phyloP scores from a whole-genome alignment of 2,113 vertebrate genomes.

The Castor canadensis region DNA sequence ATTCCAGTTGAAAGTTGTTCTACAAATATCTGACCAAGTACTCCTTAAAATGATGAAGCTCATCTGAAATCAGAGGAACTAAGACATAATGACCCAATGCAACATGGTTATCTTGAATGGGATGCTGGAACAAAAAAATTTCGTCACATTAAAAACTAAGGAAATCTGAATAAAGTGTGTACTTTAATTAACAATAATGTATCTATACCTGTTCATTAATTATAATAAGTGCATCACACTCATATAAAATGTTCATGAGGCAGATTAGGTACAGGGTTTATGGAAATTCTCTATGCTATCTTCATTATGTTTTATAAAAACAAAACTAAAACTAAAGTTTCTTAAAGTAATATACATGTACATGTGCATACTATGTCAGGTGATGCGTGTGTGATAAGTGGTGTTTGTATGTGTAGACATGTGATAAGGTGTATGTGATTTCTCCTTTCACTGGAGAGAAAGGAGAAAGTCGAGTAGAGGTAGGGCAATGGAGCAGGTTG shows the following conservation, averaged over 20 bases:
- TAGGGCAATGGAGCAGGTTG: not conserved
- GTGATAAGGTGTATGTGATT: not conserved
- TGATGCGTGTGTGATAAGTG: not conserved
- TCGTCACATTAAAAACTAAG: not conserved
- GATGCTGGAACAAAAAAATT: not conserved
- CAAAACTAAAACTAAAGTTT: not conserved
- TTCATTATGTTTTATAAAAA: constrained; percentile 9
- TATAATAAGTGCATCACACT: not conserved
- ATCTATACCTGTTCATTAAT: not conserved
- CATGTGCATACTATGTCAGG: not conserved
- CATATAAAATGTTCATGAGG: not conserved
- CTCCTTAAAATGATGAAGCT: not conserved
- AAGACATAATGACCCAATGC: not conserved
- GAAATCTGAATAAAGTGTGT: not conserved
- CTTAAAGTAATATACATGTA: not conserved
- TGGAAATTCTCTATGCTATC: not conserved
- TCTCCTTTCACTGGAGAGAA: no score
- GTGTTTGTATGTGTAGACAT: no score
- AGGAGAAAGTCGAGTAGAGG: not conserved
- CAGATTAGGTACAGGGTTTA: not conserved
- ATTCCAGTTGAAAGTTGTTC: not conserved
- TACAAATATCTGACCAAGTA: not conserved
- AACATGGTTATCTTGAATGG: not conserved
- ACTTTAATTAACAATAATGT: not conserved
- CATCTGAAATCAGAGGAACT: not conserved